A percentile compares a stretch with the other conserved stretches of the same genome.
These are phyloP conservation scores for Lophura nycthemera DNA, from an alignment of 2,113 vertebrate genomes.

Conservation along the genomic window DNA sequence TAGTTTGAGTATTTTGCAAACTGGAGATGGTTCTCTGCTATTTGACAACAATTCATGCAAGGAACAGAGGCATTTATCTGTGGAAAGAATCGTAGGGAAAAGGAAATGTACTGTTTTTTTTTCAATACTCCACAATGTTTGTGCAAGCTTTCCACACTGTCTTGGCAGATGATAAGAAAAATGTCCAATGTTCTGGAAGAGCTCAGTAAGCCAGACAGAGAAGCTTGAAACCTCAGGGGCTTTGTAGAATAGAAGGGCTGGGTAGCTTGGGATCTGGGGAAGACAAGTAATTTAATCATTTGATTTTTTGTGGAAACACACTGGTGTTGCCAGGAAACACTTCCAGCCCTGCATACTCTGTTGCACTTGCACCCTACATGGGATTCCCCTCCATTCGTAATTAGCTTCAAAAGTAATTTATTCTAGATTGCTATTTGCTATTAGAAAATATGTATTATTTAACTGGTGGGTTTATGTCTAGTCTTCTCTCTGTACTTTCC, in stretches of 20 bases:
- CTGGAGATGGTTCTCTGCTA: background rate
- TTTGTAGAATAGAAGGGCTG: background rate
- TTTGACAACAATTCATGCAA: background rate
- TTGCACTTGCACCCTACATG: background rate
- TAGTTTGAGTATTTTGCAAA: background rate
- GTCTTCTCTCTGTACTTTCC: background rate
- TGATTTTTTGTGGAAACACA: background rate
- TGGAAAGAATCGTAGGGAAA: background rate
- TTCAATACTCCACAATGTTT: background rate
- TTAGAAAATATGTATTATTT: background rate
- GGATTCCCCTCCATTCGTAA: background rate
- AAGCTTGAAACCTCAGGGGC: slow-evolving; percentile 20
- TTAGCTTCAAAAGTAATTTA: background rate
- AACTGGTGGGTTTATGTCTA: background rate
- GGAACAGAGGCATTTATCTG: background rate
- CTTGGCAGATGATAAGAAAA: slow-evolving; percentile 38
- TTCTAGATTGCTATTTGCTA: background rate
- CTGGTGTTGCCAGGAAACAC: background rate
- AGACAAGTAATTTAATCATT: background rate
- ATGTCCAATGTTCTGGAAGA: background rate
- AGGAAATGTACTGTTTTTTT: background rate
- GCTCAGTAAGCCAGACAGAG: background rate
- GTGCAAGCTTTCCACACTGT: background rate
- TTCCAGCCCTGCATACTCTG: background rate
- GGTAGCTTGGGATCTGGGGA: background rate